Percentiles rank a stretch among this genome's conserved stretches.
Evolutionary conservation across 2,888 invertebrate species (phyloP).

Genomic region (Cerastis rubricosa): DNA sequence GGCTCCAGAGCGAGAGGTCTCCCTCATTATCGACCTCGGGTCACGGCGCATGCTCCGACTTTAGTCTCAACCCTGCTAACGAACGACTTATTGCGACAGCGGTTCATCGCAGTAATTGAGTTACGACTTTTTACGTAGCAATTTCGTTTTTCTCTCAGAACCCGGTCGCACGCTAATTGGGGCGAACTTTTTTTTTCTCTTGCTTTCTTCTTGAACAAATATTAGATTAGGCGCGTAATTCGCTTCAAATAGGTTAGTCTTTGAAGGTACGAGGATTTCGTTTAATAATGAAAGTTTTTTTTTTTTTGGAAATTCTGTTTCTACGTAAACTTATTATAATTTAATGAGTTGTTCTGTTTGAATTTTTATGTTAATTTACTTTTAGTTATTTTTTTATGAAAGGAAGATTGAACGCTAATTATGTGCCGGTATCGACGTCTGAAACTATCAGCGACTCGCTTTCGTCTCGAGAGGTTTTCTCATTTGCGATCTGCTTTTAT

Average conservation of each 20-base stretch:
- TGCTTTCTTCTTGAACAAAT: slow-evolving; percentile 84
- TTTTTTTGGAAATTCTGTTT: slow-evolving; percentile 67
- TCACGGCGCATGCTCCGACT: slow-evolving; percentile 90
- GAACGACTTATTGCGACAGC: slow-evolving; percentile 90
- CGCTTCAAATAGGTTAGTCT: slow-evolving; percentile 83
- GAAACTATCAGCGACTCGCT: slow-evolving; percentile 37
- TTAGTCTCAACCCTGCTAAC: slow-evolving; percentile 84
- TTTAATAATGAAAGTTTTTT: slow-evolving; percentile 77
- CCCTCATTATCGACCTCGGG: slow-evolving; percentile 91
- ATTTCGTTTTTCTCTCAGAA: slow-evolving; percentile 90
- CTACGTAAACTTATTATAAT: slow-evolving; percentile 65
- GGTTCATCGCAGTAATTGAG: slow-evolving; percentile 90
- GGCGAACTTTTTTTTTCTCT: slow-evolving; percentile 82
- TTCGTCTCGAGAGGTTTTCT: slow-evolving; percentile 53
- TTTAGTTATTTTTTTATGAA: slow-evolving; percentile 37
- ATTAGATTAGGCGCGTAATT: slow-evolving; percentile 88
- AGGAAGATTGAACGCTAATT: slow-evolving; percentile 46
- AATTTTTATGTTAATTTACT: slow-evolving; percentile 50
- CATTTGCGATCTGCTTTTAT: slow-evolving; percentile 52
- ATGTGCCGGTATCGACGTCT: slow-evolving; percentile 37
- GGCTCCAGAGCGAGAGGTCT: slow-evolving; percentile 88
- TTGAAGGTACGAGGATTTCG: slow-evolving; percentile 76
- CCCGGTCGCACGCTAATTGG: slow-evolving; percentile 88
- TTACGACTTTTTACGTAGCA: slow-evolving; percentile 91
- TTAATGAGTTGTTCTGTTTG: slow-evolving; percentile 64